These are phyloP conservation scores for Trichonephila clavipes DNA, from an alignment of 1,140 invertebrate species.

Conservation along the genomic window DNA sequence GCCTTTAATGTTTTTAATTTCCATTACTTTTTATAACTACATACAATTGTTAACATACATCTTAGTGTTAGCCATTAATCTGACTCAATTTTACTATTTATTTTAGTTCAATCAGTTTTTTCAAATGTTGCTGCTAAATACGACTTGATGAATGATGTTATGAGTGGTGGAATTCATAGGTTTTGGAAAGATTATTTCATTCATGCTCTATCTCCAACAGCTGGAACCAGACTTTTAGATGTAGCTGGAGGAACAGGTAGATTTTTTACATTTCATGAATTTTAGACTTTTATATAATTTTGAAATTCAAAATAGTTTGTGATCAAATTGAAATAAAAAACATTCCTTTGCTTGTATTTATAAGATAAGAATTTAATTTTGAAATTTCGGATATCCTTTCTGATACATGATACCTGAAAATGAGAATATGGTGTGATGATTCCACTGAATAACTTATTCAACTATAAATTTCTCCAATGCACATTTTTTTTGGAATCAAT, in stretches of 20 bases:
- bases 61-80: not conserved
- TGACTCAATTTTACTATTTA: slow-evolving; percentile 75
- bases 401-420: too few species aligned
- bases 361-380: too few species aligned
- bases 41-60: not conserved
- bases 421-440: too few species aligned
- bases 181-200: slow-evolving; percentile 99
- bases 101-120: slow-evolving; percentile 94
- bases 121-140: slow-evolving; percentile 96
- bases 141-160: slow-evolving; percentile 98
- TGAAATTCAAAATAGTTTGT: not conserved
- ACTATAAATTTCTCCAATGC: too few species aligned
- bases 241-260: slow-evolving; percentile 97
- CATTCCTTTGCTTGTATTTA: too few species aligned
- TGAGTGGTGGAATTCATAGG: slow-evolving; percentile 97
- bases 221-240: slow-evolving; percentile 92
- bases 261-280: not conserved
- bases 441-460: too few species aligned
- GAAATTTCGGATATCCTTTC: too few species aligned
- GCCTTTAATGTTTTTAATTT: not conserved
- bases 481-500: too few species aligned
- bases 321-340: too few species aligned
- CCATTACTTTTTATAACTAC: not conserved
- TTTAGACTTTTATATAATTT: not conserved
- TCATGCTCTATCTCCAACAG: slow-evolving; percentile 87